Percentiles rank a stretch among this genome's conserved stretches.
Evolutionary conservation across 64 coral and sea anemone species (phyloP).

Genomic region (Pocillopora verrucosa): DNA sequence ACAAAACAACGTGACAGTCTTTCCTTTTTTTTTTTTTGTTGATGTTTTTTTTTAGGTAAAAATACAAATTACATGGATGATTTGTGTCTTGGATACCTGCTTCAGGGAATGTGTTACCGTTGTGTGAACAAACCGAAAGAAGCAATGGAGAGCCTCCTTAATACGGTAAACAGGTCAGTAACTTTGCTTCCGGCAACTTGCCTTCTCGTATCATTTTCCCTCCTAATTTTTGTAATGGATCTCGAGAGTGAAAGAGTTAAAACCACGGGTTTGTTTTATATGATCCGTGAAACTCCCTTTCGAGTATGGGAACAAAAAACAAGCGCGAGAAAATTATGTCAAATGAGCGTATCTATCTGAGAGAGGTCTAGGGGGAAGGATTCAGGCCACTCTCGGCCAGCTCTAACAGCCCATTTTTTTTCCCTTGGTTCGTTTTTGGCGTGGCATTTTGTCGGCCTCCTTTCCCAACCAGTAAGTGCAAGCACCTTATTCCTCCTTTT

Average conservation of each 20-base stretch:
- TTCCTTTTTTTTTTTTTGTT: background rate
- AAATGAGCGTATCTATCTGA: no score
- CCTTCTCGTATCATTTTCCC: background rate
- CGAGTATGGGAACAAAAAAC: no score
- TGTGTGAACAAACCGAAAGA: constrained; percentile 63
- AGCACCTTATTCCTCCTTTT: background rate
- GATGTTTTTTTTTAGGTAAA: no score
- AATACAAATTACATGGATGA: constrained; percentile 73
- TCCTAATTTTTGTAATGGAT: background rate
- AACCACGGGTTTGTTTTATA: no score
- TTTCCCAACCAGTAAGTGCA: background rate
- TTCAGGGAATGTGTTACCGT: constrained; percentile 95
- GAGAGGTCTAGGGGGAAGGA: no score
- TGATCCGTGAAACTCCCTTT: no score
- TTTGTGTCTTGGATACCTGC: constrained; percentile 83
- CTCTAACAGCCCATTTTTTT: no score
- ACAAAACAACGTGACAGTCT: no score
- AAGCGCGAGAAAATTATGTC: no score
- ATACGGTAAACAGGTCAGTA: constrained; percentile 59
- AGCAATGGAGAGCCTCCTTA: constrained; percentile 58
- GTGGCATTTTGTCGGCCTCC: background rate
- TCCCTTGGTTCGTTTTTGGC: no score
- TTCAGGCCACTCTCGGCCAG: no score
- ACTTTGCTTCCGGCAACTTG: background rate
- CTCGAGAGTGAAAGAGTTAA: no score